These are phyloP conservation scores for Platichthys flesus DNA, from an alignment of 2,113 vertebrate genomes.

Conservation along the genomic window DNA sequence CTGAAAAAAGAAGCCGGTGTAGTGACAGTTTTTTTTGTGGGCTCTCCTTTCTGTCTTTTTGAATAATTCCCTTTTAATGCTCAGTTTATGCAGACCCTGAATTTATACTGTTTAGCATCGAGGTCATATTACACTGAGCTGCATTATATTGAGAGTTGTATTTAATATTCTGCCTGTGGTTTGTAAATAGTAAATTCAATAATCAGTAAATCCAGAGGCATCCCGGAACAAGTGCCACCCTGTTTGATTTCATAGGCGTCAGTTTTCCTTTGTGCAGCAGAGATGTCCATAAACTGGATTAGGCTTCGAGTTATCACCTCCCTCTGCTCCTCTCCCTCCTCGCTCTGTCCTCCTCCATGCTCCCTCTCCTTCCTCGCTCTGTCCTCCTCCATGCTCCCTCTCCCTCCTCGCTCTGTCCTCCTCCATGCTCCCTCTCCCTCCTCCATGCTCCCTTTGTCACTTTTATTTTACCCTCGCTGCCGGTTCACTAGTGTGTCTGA, in stretches of 20 bases:
- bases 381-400: background rate
- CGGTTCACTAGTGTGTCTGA: background rate
- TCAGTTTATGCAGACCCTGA: background rate
- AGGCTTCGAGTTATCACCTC: background rate
- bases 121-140: background rate
- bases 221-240: background rate
- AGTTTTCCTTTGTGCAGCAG: background rate
- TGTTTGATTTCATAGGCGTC: background rate
- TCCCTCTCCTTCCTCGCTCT: background rate
- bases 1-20: slow-evolving; percentile 11
- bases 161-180: background rate
- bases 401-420: background rate
- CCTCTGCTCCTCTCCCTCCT: background rate
- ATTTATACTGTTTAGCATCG: background rate
- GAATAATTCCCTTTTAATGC: background rate
- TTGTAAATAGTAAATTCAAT: slow-evolving; percentile 2
- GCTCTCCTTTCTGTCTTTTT: background rate
- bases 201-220: background rate
- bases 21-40: background rate
- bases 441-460: background rate
- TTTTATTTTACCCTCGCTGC: background rate
- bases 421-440: background rate
- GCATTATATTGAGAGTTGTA: background rate
- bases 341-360: background rate
- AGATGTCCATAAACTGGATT: background rate